A percentile compares a stretch with the other conserved stretches of the same genome.
Evolutionary conservation across 2,888 invertebrate genomes (phyloP).

Genomic region (Nymphalis polychloros): DNA sequence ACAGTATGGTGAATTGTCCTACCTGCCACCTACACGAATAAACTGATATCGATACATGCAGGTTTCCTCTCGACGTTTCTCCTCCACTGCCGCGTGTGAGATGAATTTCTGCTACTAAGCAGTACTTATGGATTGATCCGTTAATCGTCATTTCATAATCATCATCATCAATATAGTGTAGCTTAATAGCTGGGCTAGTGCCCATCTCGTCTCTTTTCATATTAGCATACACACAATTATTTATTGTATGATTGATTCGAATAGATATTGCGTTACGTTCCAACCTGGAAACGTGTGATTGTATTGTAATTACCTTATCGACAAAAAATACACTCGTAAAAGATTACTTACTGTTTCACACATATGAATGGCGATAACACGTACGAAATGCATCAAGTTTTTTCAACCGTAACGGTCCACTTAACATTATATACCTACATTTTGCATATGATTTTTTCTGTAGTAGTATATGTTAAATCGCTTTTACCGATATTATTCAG

Average conservation of each 20-base stretch:
- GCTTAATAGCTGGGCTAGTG: no score
- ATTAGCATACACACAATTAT: neutral
- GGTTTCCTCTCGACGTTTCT: no score
- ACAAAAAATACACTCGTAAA: constrained; percentile 4
- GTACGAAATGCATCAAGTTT: constrained; percentile 2
- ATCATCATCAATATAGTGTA: no score
- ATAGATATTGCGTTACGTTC: constrained; percentile 4
- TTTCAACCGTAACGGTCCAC: neutral
- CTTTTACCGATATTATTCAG: neutral
- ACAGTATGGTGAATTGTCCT: no score
- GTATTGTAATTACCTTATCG: constrained; percentile 14
- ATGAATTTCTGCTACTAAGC: no score
- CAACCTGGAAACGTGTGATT: neutral
- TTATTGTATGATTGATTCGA: neutral
- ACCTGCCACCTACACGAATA: no score
- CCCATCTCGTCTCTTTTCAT: no score
- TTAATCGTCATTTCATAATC: no score
- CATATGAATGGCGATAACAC: constrained; percentile 7
- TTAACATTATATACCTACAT: constrained; percentile 1
- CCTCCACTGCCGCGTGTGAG: no score
- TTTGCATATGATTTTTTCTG: neutral
- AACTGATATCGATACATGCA: no score
- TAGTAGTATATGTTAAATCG: neutral
- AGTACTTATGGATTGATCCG: no score
- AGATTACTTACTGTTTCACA: neutral